Base-by-base conservation (phyloP, 2,113 vertebrate species). In the Hippolais icterina region DNA sequence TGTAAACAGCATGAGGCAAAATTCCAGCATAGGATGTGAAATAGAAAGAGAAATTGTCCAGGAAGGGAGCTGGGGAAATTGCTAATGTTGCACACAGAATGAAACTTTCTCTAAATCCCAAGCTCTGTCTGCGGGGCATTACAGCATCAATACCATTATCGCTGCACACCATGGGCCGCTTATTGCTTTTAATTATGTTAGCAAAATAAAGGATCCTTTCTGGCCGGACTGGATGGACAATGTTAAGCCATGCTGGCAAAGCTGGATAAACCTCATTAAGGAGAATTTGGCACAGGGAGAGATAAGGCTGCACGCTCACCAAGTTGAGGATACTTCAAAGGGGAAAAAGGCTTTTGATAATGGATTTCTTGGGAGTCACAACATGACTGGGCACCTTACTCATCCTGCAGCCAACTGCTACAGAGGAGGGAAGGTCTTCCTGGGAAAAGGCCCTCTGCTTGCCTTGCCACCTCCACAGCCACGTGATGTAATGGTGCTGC, bases 111-210 rank as follows among this genome's bases (percentile, higher is more conserved):
- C 78, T 64, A 94, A 96, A 94, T 69, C 94, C 90, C 80, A 53
- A 37, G 50, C 68, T 86, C 77, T 68, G 68, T 63, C 92, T 92
- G 64, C 0, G 4, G 83, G 84, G 75, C 70, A 83, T 94, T 94
- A 65, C 85, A 88, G 79, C 71, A 75, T 92, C 94, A 87, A 91
- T 83, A 13, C 91, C 83, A 95, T 96, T 97, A 95, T 96, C 93
- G 1, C 93, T 10, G 3, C 42, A 63, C 75, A 79, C 94, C 96
- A 87, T 4, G 91, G 94, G 65, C 82, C 71, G 68, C 90, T 96
- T 97, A 97, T 85, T 95, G 86, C 95, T 94, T 94, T 95, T 97
- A 96, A 97, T 97, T 96, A 93, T 84, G 81, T 97, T 90, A 92
- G 75, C 66, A 89, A 93, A 89, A 96, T 64, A 97, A 96, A 96